Conservation (phyloP, 2,888 invertebrate species). For the Ditula angustiorana region DNA sequence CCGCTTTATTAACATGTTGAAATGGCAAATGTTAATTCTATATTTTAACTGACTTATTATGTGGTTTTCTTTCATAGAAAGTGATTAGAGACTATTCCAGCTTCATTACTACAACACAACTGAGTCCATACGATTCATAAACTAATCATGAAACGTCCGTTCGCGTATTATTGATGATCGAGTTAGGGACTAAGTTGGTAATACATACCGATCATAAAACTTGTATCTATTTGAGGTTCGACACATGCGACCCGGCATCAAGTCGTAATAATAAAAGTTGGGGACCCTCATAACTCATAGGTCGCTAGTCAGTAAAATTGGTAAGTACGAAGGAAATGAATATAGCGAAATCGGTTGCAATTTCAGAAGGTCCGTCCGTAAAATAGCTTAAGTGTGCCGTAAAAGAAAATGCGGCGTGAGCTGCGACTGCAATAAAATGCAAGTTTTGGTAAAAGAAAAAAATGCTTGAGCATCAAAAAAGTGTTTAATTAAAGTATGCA, state of each 20-base stretch:
- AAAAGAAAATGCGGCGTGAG: slow-evolving; percentile 10
- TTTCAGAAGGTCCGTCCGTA: slow-evolving; percentile 26
- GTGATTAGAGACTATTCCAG: no score
- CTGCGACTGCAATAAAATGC: slow-evolving; percentile 15
- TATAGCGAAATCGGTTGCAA: slow-evolving; percentile 35
- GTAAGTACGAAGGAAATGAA: slow-evolving; percentile 39
- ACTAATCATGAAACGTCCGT: slow-evolving; percentile 30
- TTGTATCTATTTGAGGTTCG: slow-evolving; percentile 48
- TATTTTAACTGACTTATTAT: no score
- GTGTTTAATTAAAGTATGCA: neutral
- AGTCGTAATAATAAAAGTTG: slow-evolving; percentile 56
- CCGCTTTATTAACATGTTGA: no score
- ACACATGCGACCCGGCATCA: slow-evolving; percentile 51
- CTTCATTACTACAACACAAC: no score
- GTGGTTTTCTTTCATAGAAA: no score
- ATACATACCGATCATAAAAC: slow-evolving; percentile 49
- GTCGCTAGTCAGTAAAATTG: slow-evolving; percentile 38
- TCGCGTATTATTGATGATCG: slow-evolving; percentile 29
- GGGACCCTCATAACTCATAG: slow-evolving; percentile 56
- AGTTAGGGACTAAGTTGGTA: slow-evolving; percentile 42
- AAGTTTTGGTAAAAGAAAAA: neutral
- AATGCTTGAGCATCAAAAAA: neutral
- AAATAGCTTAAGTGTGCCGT: slow-evolving; percentile 21
- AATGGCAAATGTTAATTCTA: no score
- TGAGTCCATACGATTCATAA: slow-evolving; percentile 7